Evolutionary conservation across 2,888 invertebrate species (phyloP).

Genomic region (Diploptera punctata): DNA sequence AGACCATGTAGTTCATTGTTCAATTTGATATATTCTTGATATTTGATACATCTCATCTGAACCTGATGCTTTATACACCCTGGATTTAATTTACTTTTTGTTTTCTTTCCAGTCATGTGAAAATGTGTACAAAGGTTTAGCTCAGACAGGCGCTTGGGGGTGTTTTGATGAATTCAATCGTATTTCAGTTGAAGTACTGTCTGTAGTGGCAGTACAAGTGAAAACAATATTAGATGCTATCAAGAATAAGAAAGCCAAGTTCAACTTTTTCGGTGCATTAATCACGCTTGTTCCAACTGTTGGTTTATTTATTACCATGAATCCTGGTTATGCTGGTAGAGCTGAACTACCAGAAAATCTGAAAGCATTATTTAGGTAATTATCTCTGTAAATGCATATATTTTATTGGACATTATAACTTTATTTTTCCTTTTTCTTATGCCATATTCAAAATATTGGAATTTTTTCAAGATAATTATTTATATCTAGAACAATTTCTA

Average conservation of each 20-base stretch:
- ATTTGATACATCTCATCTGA: no score
- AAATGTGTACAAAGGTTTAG: conserved; percentile 94
- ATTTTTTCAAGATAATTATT: no score
- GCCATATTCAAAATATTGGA: no score
- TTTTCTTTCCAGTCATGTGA: conserved; percentile 74
- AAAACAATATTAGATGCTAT: conserved; percentile 87
- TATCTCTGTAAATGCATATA: not conserved
- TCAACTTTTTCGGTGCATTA: conserved; percentile 85
- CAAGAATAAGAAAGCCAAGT: conserved; percentile 77
- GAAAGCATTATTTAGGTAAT: conserved; percentile 60
- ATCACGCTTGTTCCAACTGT: conserved; percentile 77
- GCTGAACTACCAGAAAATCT: conserved; percentile 87
- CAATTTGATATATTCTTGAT: no score
- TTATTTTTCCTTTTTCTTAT: no score
- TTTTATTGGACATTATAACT: not conserved
- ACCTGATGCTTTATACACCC: no score
- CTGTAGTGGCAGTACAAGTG: conserved; percentile 95
- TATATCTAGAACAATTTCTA: no score
- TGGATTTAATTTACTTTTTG: no score
- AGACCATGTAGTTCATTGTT: no score
- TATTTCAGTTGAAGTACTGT: conserved; percentile 93
- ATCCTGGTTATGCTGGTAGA: conserved; percentile 93
- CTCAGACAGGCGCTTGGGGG: conserved; percentile 96
- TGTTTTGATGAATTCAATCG: conserved; percentile 97
- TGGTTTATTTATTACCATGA: conserved; percentile 96